phyloP scores from a whole-genome alignment of 23 tunicate genomes.

The Aplidium turbinatum region DNA sequence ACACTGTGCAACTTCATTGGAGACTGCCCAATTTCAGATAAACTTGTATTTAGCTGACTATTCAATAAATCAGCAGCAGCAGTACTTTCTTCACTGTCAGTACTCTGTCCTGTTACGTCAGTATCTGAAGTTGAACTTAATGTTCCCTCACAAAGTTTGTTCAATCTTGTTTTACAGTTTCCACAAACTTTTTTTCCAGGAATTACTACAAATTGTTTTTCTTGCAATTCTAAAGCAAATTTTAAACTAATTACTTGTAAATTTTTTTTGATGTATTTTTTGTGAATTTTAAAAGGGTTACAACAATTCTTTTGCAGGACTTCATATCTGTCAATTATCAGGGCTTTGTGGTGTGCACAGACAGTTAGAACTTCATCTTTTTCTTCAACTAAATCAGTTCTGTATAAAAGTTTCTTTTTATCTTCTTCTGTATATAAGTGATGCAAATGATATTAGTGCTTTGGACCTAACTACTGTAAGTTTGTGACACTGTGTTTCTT shows the following conservation, averaged over 20 bases:
- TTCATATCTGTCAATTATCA: slow-evolving; percentile 6
- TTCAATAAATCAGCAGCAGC: neutral
- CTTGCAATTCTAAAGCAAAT: neutral
- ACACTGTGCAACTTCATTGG: slow-evolving; percentile 16
- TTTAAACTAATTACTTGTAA: slow-evolving; percentile 9
- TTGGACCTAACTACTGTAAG: neutral
- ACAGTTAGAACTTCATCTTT: slow-evolving; percentile 13
- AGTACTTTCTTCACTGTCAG: slow-evolving; percentile 11
- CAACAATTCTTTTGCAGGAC: slow-evolving; percentile 8
- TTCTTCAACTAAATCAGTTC: neutral
- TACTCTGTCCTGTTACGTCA: neutral
- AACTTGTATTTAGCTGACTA: slow-evolving; percentile 8
- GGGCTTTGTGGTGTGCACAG: slow-evolving; percentile 5
- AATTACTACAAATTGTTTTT: no score
- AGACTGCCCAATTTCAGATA: slow-evolving; percentile 7
- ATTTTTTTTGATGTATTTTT: neutral
- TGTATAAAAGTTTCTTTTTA: neutral
- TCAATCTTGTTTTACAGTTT: slow-evolving; percentile 17
- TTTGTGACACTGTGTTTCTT: slow-evolving; percentile 3
- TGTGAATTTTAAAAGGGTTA: slow-evolving; percentile 5
- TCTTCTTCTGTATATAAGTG: neutral
- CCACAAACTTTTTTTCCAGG: no score
- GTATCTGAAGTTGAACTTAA: neutral
- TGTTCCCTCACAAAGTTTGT: slow-evolving; percentile 1
- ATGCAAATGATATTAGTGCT: neutral